Percentiles rank a stretch among this genome's conserved stretches.
phyloP scores from a whole-genome alignment of 30 jellyfish, hydroid and myxozoan species.

The Pelagia noctiluca region DNA sequence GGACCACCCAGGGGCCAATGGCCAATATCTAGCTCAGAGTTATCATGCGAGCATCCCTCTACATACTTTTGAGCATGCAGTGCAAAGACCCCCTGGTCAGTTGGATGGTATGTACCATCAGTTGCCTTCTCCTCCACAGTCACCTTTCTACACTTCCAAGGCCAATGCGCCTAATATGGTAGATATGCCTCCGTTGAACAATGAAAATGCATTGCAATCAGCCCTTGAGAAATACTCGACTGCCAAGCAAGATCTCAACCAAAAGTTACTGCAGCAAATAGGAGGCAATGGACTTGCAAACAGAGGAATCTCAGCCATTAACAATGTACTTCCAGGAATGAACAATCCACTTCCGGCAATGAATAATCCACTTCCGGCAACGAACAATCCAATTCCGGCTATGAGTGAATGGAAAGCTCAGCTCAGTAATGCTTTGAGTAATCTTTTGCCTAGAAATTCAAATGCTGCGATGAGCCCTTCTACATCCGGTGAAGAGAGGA shows the following conservation, averaged over 20 bases:
- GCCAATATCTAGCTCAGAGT: constrained; percentile 45
- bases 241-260: neutral
- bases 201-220: constrained; percentile 17
- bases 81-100: neutral
- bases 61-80: neutral
- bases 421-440: constrained; percentile 1
- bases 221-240: constrained; percentile 30
- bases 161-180: constrained; percentile 26
- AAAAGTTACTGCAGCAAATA: neutral
- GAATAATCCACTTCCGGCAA: too few relatives aligned
- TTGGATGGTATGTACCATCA: constrained; percentile 1
- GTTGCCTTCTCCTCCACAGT: neutral
- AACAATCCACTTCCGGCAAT: too few relatives aligned
- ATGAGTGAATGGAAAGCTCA: neutral
- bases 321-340: too few relatives aligned
- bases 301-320: too few relatives aligned
- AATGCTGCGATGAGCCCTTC: too few relatives aligned
- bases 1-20: constrained; percentile 14
- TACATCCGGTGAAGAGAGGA: too few relatives aligned
- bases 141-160: neutral
- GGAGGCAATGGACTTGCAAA: constrained; percentile 7
- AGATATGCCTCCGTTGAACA: constrained; percentile 22
- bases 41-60: constrained; percentile 24
- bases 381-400: too few relatives aligned
- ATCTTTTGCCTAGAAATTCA: too few relatives aligned